Percentiles rank a stretch among this genome's conserved stretches.
Conservation (phyloP, 2,113 vertebrate species). For the Brienomyrus brachyistius region DNA sequence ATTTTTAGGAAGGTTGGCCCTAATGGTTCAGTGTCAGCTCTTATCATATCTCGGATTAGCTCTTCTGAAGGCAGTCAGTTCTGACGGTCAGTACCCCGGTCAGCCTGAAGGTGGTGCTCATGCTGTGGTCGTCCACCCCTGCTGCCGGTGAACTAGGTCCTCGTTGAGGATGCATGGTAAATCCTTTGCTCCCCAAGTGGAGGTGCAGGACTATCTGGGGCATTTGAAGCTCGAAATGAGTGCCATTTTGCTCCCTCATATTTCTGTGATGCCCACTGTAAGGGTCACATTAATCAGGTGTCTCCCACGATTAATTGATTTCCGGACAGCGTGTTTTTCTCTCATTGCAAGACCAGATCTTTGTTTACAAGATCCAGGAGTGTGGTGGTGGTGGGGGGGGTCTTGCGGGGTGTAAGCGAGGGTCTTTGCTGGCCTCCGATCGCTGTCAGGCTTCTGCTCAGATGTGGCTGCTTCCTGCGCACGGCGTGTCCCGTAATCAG, state of each 20-base stretch:
- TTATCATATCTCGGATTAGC: background rate
- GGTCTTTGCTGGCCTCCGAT: background rate
- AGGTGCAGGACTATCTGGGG: background rate
- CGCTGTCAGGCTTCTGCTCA: background rate
- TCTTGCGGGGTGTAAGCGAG: background rate
- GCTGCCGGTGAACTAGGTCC: background rate
- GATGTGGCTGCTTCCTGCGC: background rate
- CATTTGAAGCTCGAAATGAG: background rate
- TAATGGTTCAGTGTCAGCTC: background rate
- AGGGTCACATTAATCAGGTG: background rate
- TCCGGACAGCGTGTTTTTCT: background rate
- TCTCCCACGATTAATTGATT: background rate
- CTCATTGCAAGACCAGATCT: background rate
- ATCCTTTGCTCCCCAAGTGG: background rate
- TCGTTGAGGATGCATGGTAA: background rate
- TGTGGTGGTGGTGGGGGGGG: background rate
- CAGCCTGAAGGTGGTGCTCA: background rate
- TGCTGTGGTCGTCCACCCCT: background rate
- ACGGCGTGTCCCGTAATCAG: slow-evolving; percentile 13
- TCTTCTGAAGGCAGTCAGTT: background rate
- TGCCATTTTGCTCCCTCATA: background rate
- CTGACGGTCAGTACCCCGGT: background rate
- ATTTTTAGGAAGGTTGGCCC: background rate
- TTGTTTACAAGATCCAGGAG: background rate
- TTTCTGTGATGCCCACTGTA: background rate